Conservation (phyloP, 92 coral and sea anemone species). For the Porites rus region DNA sequence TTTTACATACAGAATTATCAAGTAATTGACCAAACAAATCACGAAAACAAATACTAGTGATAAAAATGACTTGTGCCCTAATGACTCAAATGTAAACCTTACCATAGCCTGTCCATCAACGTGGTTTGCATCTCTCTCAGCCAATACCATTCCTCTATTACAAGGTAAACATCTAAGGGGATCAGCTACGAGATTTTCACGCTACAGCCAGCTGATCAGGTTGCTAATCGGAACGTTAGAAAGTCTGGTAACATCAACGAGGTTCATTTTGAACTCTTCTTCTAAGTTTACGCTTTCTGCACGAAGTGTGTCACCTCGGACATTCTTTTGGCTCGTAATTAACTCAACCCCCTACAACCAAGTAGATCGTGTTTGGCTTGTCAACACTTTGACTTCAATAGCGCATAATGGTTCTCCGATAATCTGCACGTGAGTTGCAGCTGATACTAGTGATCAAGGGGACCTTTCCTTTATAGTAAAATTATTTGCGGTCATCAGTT, state of each 20-base stretch:
- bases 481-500: conserved; percentile 8
- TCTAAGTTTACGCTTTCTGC: not conserved
- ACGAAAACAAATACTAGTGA: not conserved
- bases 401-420: not conserved
- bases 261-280: conserved; percentile 19
- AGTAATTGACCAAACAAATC: not conserved
- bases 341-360: not conserved
- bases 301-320: conserved; percentile 2
- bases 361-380: not conserved
- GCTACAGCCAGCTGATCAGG: conserved; percentile 13
- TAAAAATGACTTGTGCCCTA: no score
- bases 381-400: no score
- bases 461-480: not conserved
- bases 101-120: conserved; percentile 36
- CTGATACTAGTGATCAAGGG: conserved; percentile 5
- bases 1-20: not conserved
- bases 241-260: not conserved
- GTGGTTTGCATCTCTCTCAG: not conserved
- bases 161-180: conserved; percentile 15
- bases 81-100: not conserved
- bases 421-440: conserved; percentile 12
- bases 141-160: not conserved
- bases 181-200: conserved; percentile 1
- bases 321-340: not conserved
- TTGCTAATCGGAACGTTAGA: not conserved